Evolutionary conservation across 2,888 invertebrate genomes (phyloP).

Genomic region (Agriopis marginaria): DNA sequence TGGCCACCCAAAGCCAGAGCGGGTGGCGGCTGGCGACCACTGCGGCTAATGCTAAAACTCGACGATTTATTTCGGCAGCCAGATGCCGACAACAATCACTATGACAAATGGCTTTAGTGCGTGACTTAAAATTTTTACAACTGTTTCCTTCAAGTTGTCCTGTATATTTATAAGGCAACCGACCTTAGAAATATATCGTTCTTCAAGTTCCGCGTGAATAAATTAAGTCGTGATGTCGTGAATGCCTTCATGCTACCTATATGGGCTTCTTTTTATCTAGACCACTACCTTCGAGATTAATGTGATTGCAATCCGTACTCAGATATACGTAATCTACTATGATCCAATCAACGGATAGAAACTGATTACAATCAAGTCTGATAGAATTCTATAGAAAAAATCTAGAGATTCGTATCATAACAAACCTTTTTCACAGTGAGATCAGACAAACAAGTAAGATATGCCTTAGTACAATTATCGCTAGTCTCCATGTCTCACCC

Average conservation of each 20-base stretch:
- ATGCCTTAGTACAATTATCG: too few relatives aligned
- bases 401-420: not conserved
- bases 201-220: conserved; percentile 47
- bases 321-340: not conserved
- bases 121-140: conserved; percentile 66
- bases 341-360: not conserved
- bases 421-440: too few relatives aligned
- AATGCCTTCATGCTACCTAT: conserved; percentile 48
- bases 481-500: too few relatives aligned
- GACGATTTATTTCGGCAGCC: conserved; percentile 76
- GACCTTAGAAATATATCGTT: conserved; percentile 40
- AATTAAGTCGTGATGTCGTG: conserved; percentile 41
- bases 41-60: conserved; percentile 73
- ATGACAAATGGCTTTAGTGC: conserved; percentile 73
- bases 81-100: conserved; percentile 78
- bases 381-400: not conserved
- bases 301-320: not conserved
- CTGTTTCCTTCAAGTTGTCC: conserved; percentile 52
- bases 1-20: conserved; percentile 54
- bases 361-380: not conserved
- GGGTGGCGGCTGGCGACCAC: conserved; percentile 10
- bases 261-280: conserved; percentile 27
- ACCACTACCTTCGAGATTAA: conserved; percentile 8
- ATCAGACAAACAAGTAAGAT: too few relatives aligned
- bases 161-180: conserved; percentile 40